Evolutionary conservation across 1,140 invertebrate genomes (phyloP).

Genomic region (Apis mellifera): DNA sequence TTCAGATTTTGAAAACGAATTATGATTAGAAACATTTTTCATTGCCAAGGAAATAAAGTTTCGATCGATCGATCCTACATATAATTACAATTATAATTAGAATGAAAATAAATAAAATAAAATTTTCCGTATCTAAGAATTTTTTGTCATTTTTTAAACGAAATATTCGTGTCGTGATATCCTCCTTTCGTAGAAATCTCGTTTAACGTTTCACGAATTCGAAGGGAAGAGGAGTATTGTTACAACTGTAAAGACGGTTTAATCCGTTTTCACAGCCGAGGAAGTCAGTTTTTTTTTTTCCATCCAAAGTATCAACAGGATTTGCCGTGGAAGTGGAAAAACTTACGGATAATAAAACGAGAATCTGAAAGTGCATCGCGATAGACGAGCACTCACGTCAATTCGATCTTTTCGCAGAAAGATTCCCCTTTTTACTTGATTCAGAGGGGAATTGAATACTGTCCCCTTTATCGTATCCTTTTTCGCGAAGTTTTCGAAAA

Average conservation of each 20-base stretch:
- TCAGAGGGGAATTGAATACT: constrained; percentile 16
- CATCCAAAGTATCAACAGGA: not conserved
- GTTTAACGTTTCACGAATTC: too few relatives aligned
- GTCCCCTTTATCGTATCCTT: not conserved
- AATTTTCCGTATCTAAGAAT: too few relatives aligned
- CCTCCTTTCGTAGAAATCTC: too few relatives aligned
- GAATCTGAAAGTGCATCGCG: constrained; percentile 31
- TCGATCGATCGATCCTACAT: too few relatives aligned
- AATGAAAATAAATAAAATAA: too few relatives aligned
- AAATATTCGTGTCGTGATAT: not conserved
- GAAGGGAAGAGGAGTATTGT: not conserved
- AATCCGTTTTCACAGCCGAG: not conserved
- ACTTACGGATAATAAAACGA: constrained; percentile 33
- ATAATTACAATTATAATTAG: too few relatives aligned
- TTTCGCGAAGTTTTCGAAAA: not conserved
- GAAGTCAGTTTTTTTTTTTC: not conserved
- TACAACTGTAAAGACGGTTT: not conserved
- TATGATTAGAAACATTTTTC: too few relatives aligned
- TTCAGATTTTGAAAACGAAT: too few relatives aligned
- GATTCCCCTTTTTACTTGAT: constrained; percentile 22
- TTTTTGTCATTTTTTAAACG: not conserved
- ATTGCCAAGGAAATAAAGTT: too few relatives aligned
- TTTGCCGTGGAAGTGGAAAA: not conserved
- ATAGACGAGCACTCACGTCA: constrained; percentile 31
- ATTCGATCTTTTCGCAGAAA: constrained; percentile 36